phyloP scores from a whole-genome alignment of 2,888 invertebrate genomes.

The Herminia tarsipennalis region DNA sequence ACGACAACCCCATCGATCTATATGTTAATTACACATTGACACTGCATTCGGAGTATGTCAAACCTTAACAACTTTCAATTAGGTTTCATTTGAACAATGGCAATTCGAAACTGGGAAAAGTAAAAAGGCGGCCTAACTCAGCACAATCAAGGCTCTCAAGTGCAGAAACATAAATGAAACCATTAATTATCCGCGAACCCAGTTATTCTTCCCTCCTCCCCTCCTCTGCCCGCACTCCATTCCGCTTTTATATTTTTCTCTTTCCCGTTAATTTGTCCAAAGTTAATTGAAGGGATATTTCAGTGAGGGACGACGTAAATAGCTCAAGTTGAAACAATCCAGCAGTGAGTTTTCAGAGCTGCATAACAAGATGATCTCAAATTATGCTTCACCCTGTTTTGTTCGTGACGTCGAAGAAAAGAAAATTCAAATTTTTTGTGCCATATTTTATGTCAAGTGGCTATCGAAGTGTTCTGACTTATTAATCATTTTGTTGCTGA shows the following conservation, averaged over 20 bases:
- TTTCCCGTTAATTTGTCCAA: constrained; percentile 74
- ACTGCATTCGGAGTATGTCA: constrained; percentile 41
- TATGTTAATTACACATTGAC: too few species aligned
- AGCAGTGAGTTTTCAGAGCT: constrained; percentile 51
- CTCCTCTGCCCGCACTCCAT: constrained; percentile 47
- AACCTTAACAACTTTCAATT: constrained; percentile 71
- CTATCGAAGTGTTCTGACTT: constrained; percentile 18
- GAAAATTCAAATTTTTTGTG: constrained; percentile 39
- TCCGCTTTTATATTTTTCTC: constrained; percentile 71
- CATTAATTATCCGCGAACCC: constrained; percentile 83
- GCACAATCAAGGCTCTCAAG: constrained; percentile 82
- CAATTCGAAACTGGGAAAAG: constrained; percentile 73
- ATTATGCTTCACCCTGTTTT: constrained; percentile 50
- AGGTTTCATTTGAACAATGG: constrained; percentile 72
- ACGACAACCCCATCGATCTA: too few species aligned
- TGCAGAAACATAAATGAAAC: constrained; percentile 85
- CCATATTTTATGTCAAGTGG: constrained; percentile 19
- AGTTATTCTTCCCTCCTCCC: constrained; percentile 74
- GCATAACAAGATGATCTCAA: constrained; percentile 61
- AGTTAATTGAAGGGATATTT: constrained; percentile 77
- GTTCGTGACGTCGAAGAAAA: constrained; percentile 41
- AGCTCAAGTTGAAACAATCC: constrained; percentile 61
- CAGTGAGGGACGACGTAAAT: constrained; percentile 61
- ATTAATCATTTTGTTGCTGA: constrained; percentile 24
- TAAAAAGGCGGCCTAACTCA: constrained; percentile 72